Evolutionary conservation across 2,888 invertebrate genomes (phyloP).

Genomic region (Eubasilissa splendida): DNA sequence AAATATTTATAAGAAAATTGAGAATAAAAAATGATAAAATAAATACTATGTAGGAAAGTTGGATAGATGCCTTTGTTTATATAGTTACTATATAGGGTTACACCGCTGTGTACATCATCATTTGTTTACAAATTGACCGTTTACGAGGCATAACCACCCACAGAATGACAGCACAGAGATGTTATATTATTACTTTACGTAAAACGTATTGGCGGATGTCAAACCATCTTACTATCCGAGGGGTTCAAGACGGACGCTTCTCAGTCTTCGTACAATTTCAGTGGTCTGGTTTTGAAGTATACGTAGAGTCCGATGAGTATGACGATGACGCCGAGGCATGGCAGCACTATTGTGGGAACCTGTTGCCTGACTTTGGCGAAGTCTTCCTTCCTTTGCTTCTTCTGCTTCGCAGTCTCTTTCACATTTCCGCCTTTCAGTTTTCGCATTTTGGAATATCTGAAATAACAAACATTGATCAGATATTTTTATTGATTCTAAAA

Average conservation of each 20-base stretch:
- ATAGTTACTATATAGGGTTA: no score
- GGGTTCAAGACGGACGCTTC: background rate
- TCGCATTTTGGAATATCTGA: slow-evolving; percentile 72
- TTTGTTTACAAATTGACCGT: no score
- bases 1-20: no score
- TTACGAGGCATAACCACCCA: no score
- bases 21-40: no score
- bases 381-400: slow-evolving; percentile 88
- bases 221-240: background rate
- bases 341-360: slow-evolving; percentile 84
- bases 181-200: no score
- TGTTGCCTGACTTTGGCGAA: slow-evolving; percentile 85
- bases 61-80: no score
- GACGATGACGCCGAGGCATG: slow-evolving; percentile 80
- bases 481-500: background rate
- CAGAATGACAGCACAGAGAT: no score
- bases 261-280: slow-evolving; percentile 61
- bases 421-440: slow-evolving; percentile 85
- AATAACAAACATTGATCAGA: slow-evolving; percentile 22
- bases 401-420: slow-evolving; percentile 88
- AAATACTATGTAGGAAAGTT: no score
- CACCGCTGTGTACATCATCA: no score
- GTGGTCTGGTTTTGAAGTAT: slow-evolving; percentile 86
- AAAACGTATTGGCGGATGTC: no score
- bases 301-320: slow-evolving; percentile 83